Evolutionary conservation across 2,888 invertebrate species (phyloP).

Genomic region (Platerodrilus igneus): DNA sequence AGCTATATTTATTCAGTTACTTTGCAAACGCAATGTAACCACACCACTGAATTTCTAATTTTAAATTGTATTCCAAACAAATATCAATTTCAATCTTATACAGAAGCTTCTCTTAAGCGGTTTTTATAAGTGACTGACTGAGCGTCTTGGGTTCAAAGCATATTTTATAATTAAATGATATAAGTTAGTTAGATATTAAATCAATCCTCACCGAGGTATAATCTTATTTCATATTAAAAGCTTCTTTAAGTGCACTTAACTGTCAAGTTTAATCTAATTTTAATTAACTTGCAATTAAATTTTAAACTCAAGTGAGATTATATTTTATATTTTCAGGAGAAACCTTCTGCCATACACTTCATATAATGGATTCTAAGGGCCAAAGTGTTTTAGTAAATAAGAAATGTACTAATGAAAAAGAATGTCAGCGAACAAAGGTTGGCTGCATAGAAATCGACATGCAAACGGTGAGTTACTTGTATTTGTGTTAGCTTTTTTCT

Average conservation of each 20-base stretch:
- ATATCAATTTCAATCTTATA: too few species aligned
- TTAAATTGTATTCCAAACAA: too few species aligned
- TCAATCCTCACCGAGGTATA: constrained; percentile 13
- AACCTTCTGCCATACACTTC: constrained; percentile 59
- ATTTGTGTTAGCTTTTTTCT: too few species aligned
- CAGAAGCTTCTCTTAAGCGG: too few species aligned
- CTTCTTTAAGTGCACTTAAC: constrained; percentile 13
- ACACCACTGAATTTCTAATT: too few species aligned
- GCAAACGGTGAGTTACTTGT: constrained; percentile 55
- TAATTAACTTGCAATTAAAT: constrained; percentile 17
- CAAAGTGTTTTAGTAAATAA: constrained; percentile 61
- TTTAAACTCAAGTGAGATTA: constrained; percentile 26
- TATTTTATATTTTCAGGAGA: constrained; percentile 44
- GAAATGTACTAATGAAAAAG: constrained; percentile 57
- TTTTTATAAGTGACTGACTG: too few species aligned
- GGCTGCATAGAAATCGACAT: constrained; percentile 60
- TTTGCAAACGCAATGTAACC: too few species aligned
- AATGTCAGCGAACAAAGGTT: constrained; percentile 57
- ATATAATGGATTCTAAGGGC: constrained; percentile 61
- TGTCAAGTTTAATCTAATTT: constrained; percentile 15
- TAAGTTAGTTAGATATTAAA: too few species aligned
- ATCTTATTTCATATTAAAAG: constrained; percentile 17
- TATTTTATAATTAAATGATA: too few species aligned
- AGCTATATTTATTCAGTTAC: too few species aligned
- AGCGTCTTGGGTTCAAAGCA: too few species aligned